A percentile compares a stretch with the other conserved stretches of the same genome.
Evolutionary conservation across 2,888 invertebrate species (phyloP).

Genomic region (Orgyia antiqua): DNA sequence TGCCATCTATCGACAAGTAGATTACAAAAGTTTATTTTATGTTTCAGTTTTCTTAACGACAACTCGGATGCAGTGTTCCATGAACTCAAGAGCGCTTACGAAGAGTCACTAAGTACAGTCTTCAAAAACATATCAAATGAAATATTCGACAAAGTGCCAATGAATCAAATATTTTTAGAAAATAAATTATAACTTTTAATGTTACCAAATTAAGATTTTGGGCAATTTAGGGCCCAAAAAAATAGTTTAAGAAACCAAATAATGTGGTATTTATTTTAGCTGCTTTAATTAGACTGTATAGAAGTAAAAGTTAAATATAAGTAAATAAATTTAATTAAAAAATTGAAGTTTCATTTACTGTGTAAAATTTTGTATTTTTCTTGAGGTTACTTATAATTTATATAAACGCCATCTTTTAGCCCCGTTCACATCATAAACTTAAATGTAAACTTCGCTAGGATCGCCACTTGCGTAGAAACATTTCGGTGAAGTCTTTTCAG

Average conservation of each 20-base stretch:
- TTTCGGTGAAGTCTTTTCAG: not conserved
- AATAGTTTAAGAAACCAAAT: slow-evolving; percentile 9
- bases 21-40: no score
- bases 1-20: no score
- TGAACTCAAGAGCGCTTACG: slow-evolving; percentile 82
- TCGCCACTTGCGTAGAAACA: not conserved
- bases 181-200: slow-evolving; percentile 26
- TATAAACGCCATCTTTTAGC: no score
- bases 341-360: slow-evolving; percentile 19
- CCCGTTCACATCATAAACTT: no score
- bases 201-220: not conserved
- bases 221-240: not conserved
- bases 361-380: no score
- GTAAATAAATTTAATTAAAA: slow-evolving; percentile 13
- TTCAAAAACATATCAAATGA: slow-evolving; percentile 82
- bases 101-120: slow-evolving; percentile 81
- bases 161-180: slow-evolving; percentile 80
- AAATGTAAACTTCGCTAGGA: not conserved
- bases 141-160: slow-evolving; percentile 82
- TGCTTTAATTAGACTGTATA: slow-evolving; percentile 56
- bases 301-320: slow-evolving; percentile 17
- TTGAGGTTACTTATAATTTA: no score
- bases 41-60: slow-evolving; percentile 82
- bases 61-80: slow-evolving; percentile 82
- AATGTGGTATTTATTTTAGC: slow-evolving; percentile 51